A percentile compares a stretch with the other conserved stretches of the same genome.
phyloP scores from a whole-genome alignment of 64 coral and sea anemone genomes.

The Acropora yongei region DNA sequence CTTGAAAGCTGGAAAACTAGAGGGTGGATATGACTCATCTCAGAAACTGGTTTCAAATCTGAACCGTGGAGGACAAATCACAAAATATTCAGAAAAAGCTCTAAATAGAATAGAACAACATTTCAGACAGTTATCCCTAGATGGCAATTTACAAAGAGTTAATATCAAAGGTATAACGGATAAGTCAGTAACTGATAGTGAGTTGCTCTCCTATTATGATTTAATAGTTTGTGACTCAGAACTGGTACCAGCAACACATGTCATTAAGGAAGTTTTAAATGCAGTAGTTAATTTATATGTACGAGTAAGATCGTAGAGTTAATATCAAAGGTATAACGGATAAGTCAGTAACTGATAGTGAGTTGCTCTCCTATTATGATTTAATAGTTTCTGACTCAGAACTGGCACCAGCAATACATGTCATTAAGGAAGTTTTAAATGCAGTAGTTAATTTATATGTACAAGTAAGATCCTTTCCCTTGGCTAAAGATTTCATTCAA shows the following conservation, averaged over 20 bases:
- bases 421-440: background rate
- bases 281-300: background rate
- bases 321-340: conserved; percentile 3
- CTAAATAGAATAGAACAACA: background rate
- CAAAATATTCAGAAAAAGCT: background rate
- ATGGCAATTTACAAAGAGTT: background rate
- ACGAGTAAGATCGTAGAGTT: background rate
- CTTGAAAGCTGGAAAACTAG: conserved; percentile 63
- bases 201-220: conserved; percentile 2
- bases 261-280: background rate
- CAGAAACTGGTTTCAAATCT: conserved; percentile 38
- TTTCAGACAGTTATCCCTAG: conserved; percentile 5
- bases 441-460: background rate
- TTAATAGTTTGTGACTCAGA: conserved; percentile 17
- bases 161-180: conserved; percentile 3
- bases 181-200: background rate
- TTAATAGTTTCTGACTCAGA: conserved; percentile 18
- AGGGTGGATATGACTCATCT: background rate
- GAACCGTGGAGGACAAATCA: conserved; percentile 31
- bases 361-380: conserved; percentile 2
- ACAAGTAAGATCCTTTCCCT: background rate
- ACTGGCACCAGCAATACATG: background rate
- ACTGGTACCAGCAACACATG: background rate
- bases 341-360: background rate
- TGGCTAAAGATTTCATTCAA: too few species aligned